Percentiles rank a stretch among this genome's conserved stretches.
These are phyloP conservation scores for Oryzias celebensis DNA, from an alignment of 2,113 vertebrate species.

Conservation along the genomic window DNA sequence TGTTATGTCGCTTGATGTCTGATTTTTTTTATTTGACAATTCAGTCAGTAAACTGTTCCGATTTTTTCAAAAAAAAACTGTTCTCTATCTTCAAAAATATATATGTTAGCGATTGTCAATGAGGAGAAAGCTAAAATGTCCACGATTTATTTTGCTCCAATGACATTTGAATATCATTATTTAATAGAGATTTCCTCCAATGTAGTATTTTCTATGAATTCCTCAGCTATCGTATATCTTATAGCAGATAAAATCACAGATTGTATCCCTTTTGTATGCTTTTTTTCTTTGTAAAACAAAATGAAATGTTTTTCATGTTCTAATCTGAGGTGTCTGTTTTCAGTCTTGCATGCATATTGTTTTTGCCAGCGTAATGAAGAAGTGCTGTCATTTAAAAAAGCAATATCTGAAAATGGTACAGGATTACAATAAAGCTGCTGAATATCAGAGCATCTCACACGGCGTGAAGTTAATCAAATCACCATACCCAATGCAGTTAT, in stretches of 20 bases:
- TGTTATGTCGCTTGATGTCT: too few species aligned
- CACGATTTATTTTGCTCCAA: conserved; percentile 40
- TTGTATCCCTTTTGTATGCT: neutral
- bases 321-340: neutral
- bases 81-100: too few species aligned
- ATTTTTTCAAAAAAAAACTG: too few species aligned
- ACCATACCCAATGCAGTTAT: too few species aligned
- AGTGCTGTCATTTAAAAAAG: conserved; percentile 3
- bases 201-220: neutral
- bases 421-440: neutral
- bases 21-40: too few species aligned
- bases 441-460: too few species aligned
- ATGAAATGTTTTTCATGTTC: neutral
- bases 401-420: neutral
- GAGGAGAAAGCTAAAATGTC: too few species aligned
- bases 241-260: neutral
- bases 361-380: neutral
- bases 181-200: conserved; percentile 38
- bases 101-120: too few species aligned
- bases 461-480: too few species aligned
- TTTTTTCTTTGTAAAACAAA: neutral
- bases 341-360: neutral
- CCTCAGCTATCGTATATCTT: neutral
- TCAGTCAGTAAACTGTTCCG: too few species aligned
- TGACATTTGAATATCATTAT: conserved; percentile 39